A percentile compares a stretch with the other conserved stretches of the same genome.
These are phyloP conservation scores for Aethes cnicana DNA, from an alignment of 2,888 invertebrate species.

Conservation along the genomic window DNA sequence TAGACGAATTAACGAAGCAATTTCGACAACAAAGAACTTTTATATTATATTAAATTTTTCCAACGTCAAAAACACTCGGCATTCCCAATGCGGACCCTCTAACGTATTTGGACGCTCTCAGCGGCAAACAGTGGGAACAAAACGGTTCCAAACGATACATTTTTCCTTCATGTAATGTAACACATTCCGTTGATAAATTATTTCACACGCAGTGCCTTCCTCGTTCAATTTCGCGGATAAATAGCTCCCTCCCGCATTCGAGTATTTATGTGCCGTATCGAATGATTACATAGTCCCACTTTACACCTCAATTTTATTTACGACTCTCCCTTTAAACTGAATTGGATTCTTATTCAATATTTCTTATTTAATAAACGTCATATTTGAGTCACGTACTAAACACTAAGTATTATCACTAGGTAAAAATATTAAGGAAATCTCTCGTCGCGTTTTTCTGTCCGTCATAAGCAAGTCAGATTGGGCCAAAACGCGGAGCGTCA, in stretches of 20 bases:
- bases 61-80: conserved; percentile 17
- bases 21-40: conserved; percentile 9
- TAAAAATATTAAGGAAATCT: too few relatives aligned
- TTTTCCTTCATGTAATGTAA: conserved; percentile 54
- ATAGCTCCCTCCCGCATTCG: conserved; percentile 49
- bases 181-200: conserved; percentile 59
- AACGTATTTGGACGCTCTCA: conserved; percentile 12
- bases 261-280: conserved; percentile 43
- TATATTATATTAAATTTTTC: conserved; percentile 16
- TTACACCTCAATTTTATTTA: conserved; percentile 1
- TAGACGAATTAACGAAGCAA: conserved; percentile 1
- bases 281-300: conserved; percentile 7
- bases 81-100: conserved; percentile 7
- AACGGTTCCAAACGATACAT: conserved; percentile 43
- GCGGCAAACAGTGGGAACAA: conserved; percentile 35
- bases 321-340: background rate
- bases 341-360: background rate
- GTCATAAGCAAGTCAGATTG: too few relatives aligned
- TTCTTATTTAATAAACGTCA: background rate
- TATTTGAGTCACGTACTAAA: background rate
- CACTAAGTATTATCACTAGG: too few relatives aligned
- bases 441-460: too few relatives aligned
- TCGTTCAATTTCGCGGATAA: conserved; percentile 56
- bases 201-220: conserved; percentile 47
- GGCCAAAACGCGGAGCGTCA: too few relatives aligned